phyloP scores from a whole-genome alignment of 2,888 invertebrate genomes.

The Agrilus mali region DNA sequence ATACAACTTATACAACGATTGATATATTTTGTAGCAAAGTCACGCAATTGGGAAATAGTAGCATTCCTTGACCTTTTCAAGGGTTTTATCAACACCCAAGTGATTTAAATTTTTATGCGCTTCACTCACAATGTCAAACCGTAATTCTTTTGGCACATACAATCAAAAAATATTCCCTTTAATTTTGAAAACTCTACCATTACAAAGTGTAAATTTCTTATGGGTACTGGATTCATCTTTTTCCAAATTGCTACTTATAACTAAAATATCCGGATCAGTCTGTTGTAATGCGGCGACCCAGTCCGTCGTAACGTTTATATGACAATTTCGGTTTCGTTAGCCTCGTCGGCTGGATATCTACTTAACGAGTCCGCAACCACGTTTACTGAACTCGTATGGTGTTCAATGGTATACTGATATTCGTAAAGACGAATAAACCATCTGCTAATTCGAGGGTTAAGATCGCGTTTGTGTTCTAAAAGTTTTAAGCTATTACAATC shows the following conservation, averaged over 20 bases:
- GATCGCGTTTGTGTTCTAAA: conserved; percentile 2
- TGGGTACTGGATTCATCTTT: conserved; percentile 11
- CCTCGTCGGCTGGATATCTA: conserved; percentile 11
- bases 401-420: conserved; percentile 12
- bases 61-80: too few relatives aligned
- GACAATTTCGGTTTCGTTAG: conserved; percentile 5
- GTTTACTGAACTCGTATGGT: conserved; percentile 11
- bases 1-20: too few relatives aligned
- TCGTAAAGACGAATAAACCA: conserved; percentile 8
- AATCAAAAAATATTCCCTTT: too few relatives aligned
- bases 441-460: conserved; percentile 3
- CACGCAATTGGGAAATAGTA: too few relatives aligned
- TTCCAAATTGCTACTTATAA: conserved; percentile 2
- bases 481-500: not conserved
- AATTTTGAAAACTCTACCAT: too few relatives aligned
- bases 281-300: conserved; percentile 3
- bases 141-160: too few relatives aligned
- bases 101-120: too few relatives aligned
- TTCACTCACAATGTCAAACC: too few relatives aligned
- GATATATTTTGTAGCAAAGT: too few relatives aligned
- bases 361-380: conserved; percentile 12
- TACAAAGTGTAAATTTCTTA: conserved; percentile 3
- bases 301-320: conserved; percentile 1
- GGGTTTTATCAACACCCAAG: too few relatives aligned
- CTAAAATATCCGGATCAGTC: conserved; percentile 1